Conservation (phyloP, 2,797 vertebrate genomes). For the Dipus sagitta region DNA sequence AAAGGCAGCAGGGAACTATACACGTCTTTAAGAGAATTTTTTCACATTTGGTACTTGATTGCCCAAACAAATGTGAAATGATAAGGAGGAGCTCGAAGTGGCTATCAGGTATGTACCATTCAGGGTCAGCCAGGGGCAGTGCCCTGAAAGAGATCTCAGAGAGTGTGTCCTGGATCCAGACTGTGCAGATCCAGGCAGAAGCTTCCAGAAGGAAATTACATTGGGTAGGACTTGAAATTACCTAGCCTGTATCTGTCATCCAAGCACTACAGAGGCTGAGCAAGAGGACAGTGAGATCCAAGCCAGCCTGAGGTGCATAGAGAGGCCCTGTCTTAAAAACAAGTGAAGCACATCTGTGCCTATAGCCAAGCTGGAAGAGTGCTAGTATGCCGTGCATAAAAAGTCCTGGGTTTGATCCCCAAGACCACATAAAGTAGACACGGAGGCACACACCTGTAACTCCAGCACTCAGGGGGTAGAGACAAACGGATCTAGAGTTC, state of each 20-base stretch:
- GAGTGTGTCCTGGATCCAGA: not conserved
- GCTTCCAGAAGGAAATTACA: not conserved
- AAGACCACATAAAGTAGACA: no score
- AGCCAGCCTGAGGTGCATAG: not conserved
- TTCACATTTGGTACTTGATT: not conserved
- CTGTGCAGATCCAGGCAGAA: not conserved
- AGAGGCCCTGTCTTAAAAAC: not conserved
- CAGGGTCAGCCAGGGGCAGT: not conserved
- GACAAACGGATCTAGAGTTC: not conserved
- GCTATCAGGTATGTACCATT: not conserved
- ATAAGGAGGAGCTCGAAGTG: not conserved
- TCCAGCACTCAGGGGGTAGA: no score
- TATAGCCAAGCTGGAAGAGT: not conserved
- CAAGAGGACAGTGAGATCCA: not conserved
- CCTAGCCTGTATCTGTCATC: no score
- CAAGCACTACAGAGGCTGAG: not conserved
- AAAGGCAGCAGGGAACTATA: not conserved
- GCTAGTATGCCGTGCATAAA: not conserved
- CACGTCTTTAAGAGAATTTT: not conserved
- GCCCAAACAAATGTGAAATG: conserved; percentile 36
- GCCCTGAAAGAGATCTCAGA: not conserved
- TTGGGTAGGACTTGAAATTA: not conserved
- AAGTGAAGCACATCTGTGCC: not conserved
- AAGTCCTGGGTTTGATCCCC: not conserved
- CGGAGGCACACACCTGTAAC: no score